A percentile compares a stretch with the other conserved stretches of the same genome.
Evolutionary conservation across 1,140 invertebrate genomes (phyloP).

Genomic region (Heliconius hermathena): DNA sequence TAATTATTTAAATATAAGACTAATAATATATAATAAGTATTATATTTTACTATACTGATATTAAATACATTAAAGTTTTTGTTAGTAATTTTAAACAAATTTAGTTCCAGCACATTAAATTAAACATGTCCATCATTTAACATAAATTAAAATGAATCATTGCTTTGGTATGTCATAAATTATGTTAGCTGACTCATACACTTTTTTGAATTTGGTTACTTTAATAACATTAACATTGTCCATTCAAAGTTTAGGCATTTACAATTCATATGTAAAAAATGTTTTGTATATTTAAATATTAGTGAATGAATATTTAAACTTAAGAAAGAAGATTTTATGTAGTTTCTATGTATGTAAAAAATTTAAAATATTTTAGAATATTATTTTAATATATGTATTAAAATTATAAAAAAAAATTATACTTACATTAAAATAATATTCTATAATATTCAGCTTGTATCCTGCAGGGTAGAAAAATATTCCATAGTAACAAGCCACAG

Average conservation of each 20-base stretch:
- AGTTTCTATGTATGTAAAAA: too few species aligned
- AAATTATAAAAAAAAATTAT: too few species aligned
- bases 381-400: too few species aligned
- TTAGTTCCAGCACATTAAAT: background rate
- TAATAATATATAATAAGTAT: too few species aligned
- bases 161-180: conserved; percentile 1
- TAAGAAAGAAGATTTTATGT: too few species aligned
- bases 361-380: too few species aligned
- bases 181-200: background rate
- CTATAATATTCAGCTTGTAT: too few species aligned
- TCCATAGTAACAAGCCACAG: too few species aligned
- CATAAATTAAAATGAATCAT: conserved; percentile 14
- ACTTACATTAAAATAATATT: too few species aligned
- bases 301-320: background rate
- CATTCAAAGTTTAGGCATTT: conserved; percentile 1
- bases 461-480: too few species aligned
- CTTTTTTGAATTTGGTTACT: background rate
- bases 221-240: background rate
- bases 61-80: background rate
- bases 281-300: background rate
- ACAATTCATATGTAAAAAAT: background rate
- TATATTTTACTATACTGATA: too few species aligned
- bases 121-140: background rate
- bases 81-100: background rate
- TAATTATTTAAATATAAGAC: too few species aligned